Percentiles rank a stretch among this genome's conserved stretches.
Conservation (phyloP, 30 jellyfish, hydroid and myxozoan species). For the Hydractinia symbiolongicarpus region DNA sequence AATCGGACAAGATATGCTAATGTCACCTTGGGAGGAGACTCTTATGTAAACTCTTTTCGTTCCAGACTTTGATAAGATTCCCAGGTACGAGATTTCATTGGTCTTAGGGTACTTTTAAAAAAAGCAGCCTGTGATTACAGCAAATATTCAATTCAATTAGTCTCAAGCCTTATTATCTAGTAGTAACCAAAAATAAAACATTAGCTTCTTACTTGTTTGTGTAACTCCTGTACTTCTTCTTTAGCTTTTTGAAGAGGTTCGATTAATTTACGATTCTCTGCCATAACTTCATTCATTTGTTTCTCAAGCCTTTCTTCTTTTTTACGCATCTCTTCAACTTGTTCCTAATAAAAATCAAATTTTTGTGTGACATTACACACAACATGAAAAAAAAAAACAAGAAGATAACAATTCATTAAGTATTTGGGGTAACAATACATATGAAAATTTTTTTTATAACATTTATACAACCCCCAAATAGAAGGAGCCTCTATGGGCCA, state of each 20-base stretch:
- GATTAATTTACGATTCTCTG: slow-evolving; percentile 80
- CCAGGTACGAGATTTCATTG: too few relatives aligned
- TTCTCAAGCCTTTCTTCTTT: slow-evolving; percentile 94
- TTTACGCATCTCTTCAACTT: slow-evolving; percentile 95
- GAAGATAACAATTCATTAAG: too few relatives aligned
- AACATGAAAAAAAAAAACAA: not conserved
- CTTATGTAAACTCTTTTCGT: too few relatives aligned
- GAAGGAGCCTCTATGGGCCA: not conserved
- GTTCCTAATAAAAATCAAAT: slow-evolving; percentile 50
- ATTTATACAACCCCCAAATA: not conserved
- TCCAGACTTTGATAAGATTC: too few relatives aligned
- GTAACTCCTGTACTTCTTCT: slow-evolving; percentile 90
- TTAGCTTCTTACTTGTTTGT: slow-evolving; percentile 52
- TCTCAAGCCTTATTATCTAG: too few relatives aligned
- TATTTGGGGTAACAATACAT: too few relatives aligned
- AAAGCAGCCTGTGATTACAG: too few relatives aligned
- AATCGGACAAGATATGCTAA: too few relatives aligned
- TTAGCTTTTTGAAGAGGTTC: slow-evolving; percentile 98
- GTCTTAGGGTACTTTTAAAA: too few relatives aligned
- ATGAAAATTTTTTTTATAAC: not conserved
- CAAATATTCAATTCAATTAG: too few relatives aligned
- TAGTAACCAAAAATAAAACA: too few relatives aligned
- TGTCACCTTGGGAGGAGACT: too few relatives aligned
- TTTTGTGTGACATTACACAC: not conserved
- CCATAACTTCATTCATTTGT: slow-evolving; percentile 91